phyloP scores from a whole-genome alignment of 2,113 vertebrate genomes.

The Danionella cerebrum region DNA sequence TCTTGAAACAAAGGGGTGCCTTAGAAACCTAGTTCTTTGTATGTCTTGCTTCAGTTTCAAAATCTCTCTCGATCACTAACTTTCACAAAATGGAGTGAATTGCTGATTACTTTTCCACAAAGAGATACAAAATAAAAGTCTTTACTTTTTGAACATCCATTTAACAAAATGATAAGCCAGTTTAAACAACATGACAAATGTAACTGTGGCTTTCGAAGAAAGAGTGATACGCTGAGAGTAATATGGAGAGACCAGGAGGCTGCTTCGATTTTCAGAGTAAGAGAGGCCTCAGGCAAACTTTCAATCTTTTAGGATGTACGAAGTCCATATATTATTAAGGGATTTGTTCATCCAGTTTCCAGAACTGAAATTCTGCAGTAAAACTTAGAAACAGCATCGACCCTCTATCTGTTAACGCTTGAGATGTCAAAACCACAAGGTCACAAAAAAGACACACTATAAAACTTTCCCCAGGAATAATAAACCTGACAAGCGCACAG shows the following conservation, averaged over 20 bases:
- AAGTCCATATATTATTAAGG: background rate
- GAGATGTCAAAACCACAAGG: constrained; percentile 19
- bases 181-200: too few species aligned
- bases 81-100: too few species aligned
- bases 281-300: background rate
- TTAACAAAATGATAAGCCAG: too few species aligned
- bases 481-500: constrained; percentile 19
- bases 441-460: constrained; percentile 4
- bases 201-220: too few species aligned
- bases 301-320: background rate
- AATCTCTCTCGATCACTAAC: too few species aligned
- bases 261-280: background rate
- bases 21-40: too few species aligned
- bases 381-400: constrained; percentile 32
- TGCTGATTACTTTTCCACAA: too few species aligned
- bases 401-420: background rate
- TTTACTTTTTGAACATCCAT: too few species aligned
- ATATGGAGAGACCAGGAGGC: background rate
- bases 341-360: background rate
- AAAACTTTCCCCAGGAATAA: constrained; percentile 15
- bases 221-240: background rate
- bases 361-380: background rate
- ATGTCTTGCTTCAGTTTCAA: too few species aligned
- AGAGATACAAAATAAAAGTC: too few species aligned
- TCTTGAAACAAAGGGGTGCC: too few species aligned